Conservation (phyloP, 37 sponge, comb jelly and placozoan species). For the Spongilla lacustris region DNA sequence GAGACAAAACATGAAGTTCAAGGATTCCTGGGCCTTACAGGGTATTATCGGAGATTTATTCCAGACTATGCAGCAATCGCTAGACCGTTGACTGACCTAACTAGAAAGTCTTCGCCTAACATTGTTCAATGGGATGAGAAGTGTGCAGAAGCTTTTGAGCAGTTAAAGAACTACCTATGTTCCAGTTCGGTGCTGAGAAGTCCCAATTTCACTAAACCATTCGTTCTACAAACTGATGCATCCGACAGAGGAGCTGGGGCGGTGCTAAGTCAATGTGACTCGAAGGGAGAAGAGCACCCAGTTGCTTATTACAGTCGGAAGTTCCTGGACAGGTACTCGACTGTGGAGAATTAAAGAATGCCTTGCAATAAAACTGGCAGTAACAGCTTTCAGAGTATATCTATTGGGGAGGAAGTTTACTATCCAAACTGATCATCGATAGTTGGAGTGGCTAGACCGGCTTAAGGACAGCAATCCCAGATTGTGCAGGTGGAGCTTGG, state of each 20-base stretch:
- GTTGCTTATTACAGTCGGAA: slow-evolving; percentile 41
- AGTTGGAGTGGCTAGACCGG: slow-evolving; percentile 8
- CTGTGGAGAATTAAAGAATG: slow-evolving; percentile 45
- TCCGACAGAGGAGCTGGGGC: slow-evolving; percentile 41
- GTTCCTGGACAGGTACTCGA: slow-evolving; percentile 6
- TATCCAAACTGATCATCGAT: slow-evolving; percentile 8
- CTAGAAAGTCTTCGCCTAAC: too few relatives aligned
- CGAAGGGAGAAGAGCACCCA: slow-evolving; percentile 38
- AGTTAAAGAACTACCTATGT: too few relatives aligned
- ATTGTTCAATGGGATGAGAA: too few relatives aligned
- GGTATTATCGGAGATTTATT: too few relatives aligned
- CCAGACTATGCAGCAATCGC: too few relatives aligned
- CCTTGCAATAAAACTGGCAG: slow-evolving; percentile 12
- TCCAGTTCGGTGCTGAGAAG: slow-evolving; percentile 6
- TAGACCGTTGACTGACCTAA: too few relatives aligned
- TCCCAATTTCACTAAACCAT: neutral
- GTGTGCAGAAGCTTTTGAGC: too few relatives aligned
- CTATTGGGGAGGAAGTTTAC: slow-evolving; percentile 3
- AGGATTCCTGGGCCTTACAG: too few relatives aligned
- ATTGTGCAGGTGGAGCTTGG: slow-evolving; percentile 25
- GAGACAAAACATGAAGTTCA: too few relatives aligned
- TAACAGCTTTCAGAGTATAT: slow-evolving; percentile 17
- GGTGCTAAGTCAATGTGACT: slow-evolving; percentile 30
- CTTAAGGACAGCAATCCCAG: slow-evolving; percentile 17
- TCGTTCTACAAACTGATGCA: slow-evolving; percentile 29